Conservation (phyloP, 37 sponge, comb jelly and placozoan genomes). For the Aphrocallistes beatrix region DNA sequence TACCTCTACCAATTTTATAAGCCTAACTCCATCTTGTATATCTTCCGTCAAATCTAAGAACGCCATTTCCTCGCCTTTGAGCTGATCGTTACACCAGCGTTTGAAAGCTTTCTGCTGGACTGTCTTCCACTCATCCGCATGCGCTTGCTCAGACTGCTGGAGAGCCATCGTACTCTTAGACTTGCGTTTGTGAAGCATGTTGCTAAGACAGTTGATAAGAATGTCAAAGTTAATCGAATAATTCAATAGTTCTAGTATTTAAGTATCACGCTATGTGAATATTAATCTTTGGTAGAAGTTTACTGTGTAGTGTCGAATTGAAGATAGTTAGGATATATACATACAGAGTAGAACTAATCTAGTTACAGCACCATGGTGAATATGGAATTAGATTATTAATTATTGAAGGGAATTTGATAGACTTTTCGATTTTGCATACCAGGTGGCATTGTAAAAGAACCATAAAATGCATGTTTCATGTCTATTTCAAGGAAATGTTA, state of each 20-base stretch:
- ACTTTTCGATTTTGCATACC: no score
- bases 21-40: constrained; percentile 68
- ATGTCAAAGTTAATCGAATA: not conserved
- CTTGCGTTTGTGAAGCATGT: not conserved
- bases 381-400: no score
- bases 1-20: constrained; percentile 66
- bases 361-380: no score
- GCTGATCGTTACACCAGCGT: constrained; percentile 90
- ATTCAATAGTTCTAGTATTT: constrained; percentile 9
- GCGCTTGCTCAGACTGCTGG: not conserved
- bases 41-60: constrained; percentile 55
- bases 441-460: no score
- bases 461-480: no score
- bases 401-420: no score
- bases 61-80: constrained; percentile 37
- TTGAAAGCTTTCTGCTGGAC: constrained; percentile 95
- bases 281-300: no score
- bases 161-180: not conserved
- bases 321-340: no score
- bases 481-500: no score
- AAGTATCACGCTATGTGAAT: not conserved
- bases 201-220: not conserved
- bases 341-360: no score
- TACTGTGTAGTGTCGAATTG: no score
- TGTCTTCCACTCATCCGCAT: constrained; percentile 76